A percentile compares a stretch with the other conserved stretches of the same genome.
Conservation (phyloP, 2,113 vertebrate genomes). For the Lampris incognitus region DNA sequence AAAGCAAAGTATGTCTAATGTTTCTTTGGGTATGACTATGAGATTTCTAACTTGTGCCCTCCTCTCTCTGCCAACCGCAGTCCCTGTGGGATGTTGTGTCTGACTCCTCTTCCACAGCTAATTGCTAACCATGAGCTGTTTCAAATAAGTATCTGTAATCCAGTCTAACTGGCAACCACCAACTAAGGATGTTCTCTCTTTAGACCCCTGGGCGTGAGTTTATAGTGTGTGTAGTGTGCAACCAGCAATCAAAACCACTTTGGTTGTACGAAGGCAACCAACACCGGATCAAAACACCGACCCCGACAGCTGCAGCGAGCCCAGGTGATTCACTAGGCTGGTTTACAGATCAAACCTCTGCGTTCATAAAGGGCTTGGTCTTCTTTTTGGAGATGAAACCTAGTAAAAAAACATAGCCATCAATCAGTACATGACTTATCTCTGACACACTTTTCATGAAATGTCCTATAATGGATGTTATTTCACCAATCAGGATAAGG, state of each 20-base stretch:
- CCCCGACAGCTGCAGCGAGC: conserved; percentile 1
- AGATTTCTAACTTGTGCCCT: conserved; percentile 27
- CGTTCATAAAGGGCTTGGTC: no score
- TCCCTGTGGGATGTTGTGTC: conserved; percentile 34
- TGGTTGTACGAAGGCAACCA: conserved; percentile 12
- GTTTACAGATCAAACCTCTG: background rate
- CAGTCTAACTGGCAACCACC: conserved; percentile 33
- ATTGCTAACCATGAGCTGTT: conserved; percentile 5
- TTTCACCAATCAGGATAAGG: background rate
- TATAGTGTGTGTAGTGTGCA: conserved; percentile 1
- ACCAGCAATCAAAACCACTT: conserved; percentile 14
- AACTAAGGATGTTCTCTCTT: conserved; percentile 32
- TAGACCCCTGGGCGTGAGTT: conserved; percentile 31
- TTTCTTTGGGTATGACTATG: conserved; percentile 43
- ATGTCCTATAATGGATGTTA: background rate
- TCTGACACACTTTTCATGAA: background rate
- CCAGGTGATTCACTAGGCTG: background rate
- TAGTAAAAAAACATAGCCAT: no score
- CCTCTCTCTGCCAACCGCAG: conserved; percentile 14
- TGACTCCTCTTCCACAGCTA: conserved; percentile 57
- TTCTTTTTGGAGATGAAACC: no score
- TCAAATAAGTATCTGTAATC: conserved; percentile 21
- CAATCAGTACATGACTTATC: background rate
- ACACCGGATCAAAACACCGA: background rate
- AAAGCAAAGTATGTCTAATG: conserved; percentile 7